Base-by-base conservation (phyloP, 2,797 vertebrate species). In the Numenius phaeopus region DNA sequence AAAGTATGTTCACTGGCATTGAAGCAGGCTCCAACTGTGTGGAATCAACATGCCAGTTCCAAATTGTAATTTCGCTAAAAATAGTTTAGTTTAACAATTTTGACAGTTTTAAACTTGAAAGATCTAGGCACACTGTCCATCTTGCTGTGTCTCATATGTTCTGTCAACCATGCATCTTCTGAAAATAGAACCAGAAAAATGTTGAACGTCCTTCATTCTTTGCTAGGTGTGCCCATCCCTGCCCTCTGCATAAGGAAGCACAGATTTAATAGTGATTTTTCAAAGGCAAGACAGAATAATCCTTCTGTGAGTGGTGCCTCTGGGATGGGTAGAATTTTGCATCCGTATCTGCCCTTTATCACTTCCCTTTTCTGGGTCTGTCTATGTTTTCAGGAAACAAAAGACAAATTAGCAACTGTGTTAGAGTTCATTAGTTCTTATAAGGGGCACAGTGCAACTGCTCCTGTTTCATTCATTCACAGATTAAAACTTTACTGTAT, bases 41-140 rank as follows among this genome's bases (percentile, higher is more conserved):
- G 84, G 87, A 94, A 93, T 96, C 80, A 95, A 95, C 91, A 84
- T 81, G 87, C 90, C 90, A 89, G 55, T 29, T 95, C 55, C 82
- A 95, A 94, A 95, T 96, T 95, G 65, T 77, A 95, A 96, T 96
- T 93, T 96, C 4, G 10, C 94, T 96, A 96, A 97, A 97, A 97
- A 96, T 94, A 96, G 65, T 80, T 23, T 7, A 39, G 88, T 97
- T 94, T 95, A 93, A 61, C 73, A 96, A 85, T 82, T 95, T 91
- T 96, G 93, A 94, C 83, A 94, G 93, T 73, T 93, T 92, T 70
- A 96, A 78, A 91, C 65, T 92, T 93, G 94, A 96, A 94, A 90
- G 83, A 96, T 79, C 76, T 75, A 91, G 84, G 75, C 90, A 90
- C 16, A 3, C 70, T 94, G 95, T 96, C 87, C 71, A 59, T 94